Base-by-base conservation (phyloP, 2,797 vertebrate species). In the Coregonus suidteri region DNA sequence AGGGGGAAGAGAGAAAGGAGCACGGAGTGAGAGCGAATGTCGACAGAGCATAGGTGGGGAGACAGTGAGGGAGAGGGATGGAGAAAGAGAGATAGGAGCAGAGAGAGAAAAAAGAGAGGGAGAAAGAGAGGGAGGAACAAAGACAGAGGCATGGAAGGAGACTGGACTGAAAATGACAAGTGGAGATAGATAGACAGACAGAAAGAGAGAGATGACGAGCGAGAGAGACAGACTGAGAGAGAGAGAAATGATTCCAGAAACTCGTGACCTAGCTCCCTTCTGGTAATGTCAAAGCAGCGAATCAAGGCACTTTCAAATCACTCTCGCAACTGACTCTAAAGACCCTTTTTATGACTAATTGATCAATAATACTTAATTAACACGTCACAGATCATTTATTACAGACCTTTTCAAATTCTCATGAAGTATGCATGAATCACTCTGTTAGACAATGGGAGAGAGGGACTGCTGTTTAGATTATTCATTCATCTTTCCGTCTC, bases 321-420 rank as follows among this genome's bases (percentile, higher is more conserved):
- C 59, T 76, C 70, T 81, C 74, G 67, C 56, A 80, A 25, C 59
- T 13, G 76, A 5, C 82, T 76, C 41, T 16, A 52, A 16, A 54
- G 54, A 81, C 75, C 76, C 74, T 67, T 86, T 86, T 62, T 25
- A 64, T 64, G 59, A 86, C 83, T 86, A 85, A 88, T 85, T 91
- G 83, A 91, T 86, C 88, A 86, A 90, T 87, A 86, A 83, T 79
- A 78, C 73, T 85, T 88, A 69, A 88, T 89, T 83, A 89, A 88
- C 86, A 79, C 83, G 86, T 86, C 86, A 88, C 75, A 74, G 81
- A 86, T 80, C 56, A 81, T 85, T 87, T 86, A 79, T 81, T 34
- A 3, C 64, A 30, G 67, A 64, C 71, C 52, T 74, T 84, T 83
- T 80, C 52, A 76, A 83, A 77, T 53, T 80, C 82, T 75, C n/a